Evolutionary conservation across 2,888 invertebrate species (phyloP), one percentile per base, ranked within the genome.

Genomic region (Aethes cnicana): DNA sequence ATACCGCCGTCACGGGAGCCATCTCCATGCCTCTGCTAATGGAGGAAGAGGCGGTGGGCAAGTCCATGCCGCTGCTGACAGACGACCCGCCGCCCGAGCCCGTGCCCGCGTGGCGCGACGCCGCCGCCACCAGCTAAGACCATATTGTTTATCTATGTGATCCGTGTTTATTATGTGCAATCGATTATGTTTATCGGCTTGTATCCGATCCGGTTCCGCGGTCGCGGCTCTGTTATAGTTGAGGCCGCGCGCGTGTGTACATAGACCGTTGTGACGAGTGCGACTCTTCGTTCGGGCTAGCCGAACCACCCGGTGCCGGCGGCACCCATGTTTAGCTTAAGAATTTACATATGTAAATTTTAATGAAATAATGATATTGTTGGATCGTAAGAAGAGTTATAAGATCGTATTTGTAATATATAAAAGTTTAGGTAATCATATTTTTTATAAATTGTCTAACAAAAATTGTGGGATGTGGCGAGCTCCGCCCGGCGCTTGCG

Each of bases 21-120:
- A 91, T 91, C 55, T 92, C 92, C 17, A 92, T 92, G 92, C 92
- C 92, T 1, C 68, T 92, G 59, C 76, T 92, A 17, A 91, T 90
- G 2, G 92, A 92, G 52, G 91, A 90, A 25, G 88, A 76, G 14
- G 53, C 62, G 4, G 63, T 62, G 3, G 77, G 79, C 14, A 78
- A 74, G 59, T 89, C 88, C 2, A 86, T 89, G 87, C 88, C 88
- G 23, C 81, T 85, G 52, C 66, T 89, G 56, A 84, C 83, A 16
- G 89, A 88, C 54, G 85, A 86, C 8, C 61, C 77, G 23, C 58
- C 73, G 11, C 81, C 76, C 74, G 30, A 81, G 77, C 47, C 78
- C 79, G 6, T 59, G 76, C 32, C 80, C 76, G 55, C 71, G 76
- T 2, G 81, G 79, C 56, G 66, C 66, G 26, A 66, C 69, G 9